Evolutionary conservation across 2,888 invertebrate genomes (phyloP), one percentile per base, ranked within the genome.

Genomic region (Cephus spinipes): DNA sequence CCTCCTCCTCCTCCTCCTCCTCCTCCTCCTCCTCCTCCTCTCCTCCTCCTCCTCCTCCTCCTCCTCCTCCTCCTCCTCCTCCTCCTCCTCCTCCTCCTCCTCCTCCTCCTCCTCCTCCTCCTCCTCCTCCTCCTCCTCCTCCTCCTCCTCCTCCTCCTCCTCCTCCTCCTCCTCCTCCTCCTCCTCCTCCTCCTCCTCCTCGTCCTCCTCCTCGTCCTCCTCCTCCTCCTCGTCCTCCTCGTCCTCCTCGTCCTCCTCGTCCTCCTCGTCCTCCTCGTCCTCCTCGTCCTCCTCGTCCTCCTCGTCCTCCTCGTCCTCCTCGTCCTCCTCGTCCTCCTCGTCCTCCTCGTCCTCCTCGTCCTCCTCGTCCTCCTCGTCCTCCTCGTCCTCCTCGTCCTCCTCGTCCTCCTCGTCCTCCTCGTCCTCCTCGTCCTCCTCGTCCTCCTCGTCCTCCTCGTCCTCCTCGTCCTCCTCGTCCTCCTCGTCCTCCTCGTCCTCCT

Each of bases 391-490:
- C 68, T 68, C 68, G 68, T 68, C 68, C 12, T 68, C 68, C 11
- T 68, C 68, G 68, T 68, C 68, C 68, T 68, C 68, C 12, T 68
- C 68, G 12, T 68, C 68, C 12, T 68, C 68, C 12, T 68, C 68
- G 12, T 68, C 68, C 12, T 68, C 68, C 68, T 68, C 68, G 68
- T 68, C 68, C 68, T 68, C 68, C 12, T 68, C 68, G 68, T 68
- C 68, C 68, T 68, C 68, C 12, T 68, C 68, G 12, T 68, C 68
- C 12, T 68, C 68, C 68, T 68, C 68, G 68, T 68, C 68, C 12
- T 68, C 68, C 68, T 68, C 68, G 68, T 68, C 68, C 68, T 68
- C 68, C 12, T 68, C 68, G 68, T 68, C 68, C 68, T 68, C 68
- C 12, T 68, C 68, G 12, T 68, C 68, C 12, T 68, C 68, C 68